Conservation (phyloP, 2,113 vertebrate species). For the Turnix velox region DNA sequence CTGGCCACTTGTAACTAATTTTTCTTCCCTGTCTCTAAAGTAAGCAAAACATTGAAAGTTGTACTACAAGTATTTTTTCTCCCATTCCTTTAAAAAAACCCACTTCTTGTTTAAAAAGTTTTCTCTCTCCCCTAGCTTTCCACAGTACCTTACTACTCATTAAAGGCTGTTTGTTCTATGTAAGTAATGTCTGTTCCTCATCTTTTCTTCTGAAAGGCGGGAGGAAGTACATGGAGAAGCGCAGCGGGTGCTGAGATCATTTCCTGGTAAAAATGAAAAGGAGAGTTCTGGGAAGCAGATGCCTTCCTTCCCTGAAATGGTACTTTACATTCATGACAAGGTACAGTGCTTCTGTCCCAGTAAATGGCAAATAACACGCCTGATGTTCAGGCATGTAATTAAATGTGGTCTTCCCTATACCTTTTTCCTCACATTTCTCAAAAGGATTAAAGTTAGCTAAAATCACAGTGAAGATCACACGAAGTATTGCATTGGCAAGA, state of each 20-base stretch:
- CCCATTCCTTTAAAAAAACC: neutral
- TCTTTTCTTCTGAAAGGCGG: conserved; percentile 72
- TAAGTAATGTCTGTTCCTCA: conserved; percentile 8
- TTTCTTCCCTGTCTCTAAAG: neutral
- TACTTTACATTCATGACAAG: conserved; percentile 94
- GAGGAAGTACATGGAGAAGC: conserved; percentile 95
- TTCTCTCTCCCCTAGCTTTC: neutral
- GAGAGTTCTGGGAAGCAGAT: conserved; percentile 84
- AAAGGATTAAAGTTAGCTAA: neutral
- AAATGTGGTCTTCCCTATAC: neutral
- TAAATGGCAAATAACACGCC: neutral
- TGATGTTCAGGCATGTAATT: neutral
- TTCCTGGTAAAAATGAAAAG: conserved; percentile 80
- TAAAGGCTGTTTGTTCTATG: neutral
- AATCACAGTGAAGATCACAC: neutral
- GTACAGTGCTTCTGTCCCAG: conserved; percentile 58
- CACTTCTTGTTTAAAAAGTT: neutral
- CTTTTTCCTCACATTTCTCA: neutral
- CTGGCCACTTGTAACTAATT: neutral
- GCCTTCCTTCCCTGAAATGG: conserved; percentile 97
- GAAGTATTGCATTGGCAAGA: neutral
- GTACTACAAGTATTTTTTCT: neutral
- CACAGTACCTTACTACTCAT: neutral
- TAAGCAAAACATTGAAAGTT: neutral
- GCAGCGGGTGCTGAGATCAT: conserved; percentile 81